Evolutionary conservation across 53 echinoderm and acorn worm genomes (phyloP).

Genomic region (Echinometra lucunter): DNA sequence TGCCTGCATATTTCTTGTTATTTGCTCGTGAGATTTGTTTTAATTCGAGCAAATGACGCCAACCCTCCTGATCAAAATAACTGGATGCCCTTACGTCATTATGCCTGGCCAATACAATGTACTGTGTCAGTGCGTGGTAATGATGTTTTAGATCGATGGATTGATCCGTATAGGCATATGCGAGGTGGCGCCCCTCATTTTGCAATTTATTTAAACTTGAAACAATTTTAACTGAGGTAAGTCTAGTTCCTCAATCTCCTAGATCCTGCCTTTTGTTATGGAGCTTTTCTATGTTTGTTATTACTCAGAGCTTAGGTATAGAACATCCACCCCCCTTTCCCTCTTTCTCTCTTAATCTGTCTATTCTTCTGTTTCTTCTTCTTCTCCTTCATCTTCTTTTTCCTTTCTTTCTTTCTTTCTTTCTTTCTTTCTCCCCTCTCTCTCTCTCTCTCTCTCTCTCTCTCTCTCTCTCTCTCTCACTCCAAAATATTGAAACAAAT

Average conservation of each 20-base stretch:
- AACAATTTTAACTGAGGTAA: neutral
- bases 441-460: neutral
- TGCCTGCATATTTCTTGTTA: too few species aligned
- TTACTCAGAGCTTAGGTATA: too few species aligned
- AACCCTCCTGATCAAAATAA: too few species aligned
- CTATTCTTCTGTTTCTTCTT: neutral
- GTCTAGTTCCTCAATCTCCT: too few species aligned
- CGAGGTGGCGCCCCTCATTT: neutral
- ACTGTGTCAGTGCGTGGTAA: neutral
- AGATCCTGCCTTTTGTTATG: too few species aligned
- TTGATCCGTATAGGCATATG: neutral
- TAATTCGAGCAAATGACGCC: too few species aligned
- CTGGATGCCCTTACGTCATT: neutral
- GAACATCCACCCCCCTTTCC: neutral
- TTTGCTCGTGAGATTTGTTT: too few species aligned
- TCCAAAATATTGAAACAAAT: too few species aligned
- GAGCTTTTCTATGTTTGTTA: too few species aligned
- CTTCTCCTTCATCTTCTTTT: neutral
- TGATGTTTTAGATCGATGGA: neutral
- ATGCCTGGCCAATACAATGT: neutral
- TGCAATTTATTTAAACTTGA: neutral
- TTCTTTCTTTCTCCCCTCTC: neutral
- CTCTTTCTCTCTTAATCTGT: neutral
- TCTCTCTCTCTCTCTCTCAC: neutral
- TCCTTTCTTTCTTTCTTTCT: neutral